Evolutionary conservation across 2,113 vertebrate genomes (phyloP).

Genomic region (Tetraodon nigroviridis): DNA sequence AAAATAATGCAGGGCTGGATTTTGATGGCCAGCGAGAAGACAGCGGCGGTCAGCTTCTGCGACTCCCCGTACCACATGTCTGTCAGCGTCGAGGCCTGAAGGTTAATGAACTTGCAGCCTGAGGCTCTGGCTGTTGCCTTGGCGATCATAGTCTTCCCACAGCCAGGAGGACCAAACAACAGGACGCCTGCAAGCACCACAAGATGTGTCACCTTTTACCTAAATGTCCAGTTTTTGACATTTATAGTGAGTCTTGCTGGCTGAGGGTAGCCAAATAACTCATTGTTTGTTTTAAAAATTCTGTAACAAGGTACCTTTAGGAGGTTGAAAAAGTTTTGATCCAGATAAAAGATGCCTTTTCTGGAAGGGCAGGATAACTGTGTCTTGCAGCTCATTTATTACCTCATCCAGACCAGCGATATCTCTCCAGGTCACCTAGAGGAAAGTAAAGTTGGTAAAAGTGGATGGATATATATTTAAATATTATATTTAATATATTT

Average conservation of each 20-base stretch:
- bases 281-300: neutral
- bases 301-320: constrained; percentile 66
- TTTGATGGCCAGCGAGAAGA: constrained; percentile 79
- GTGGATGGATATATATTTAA: neutral
- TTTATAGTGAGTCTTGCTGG: no score
- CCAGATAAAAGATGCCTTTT: constrained; percentile 72
- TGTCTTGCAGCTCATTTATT: constrained; percentile 75
- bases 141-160: constrained; percentile 80
- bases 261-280: no score
- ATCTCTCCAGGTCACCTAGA: constrained; percentile 76
- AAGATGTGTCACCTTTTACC: neutral
- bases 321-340: constrained; percentile 79
- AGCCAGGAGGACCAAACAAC: constrained; percentile 78
- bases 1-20: constrained; percentile 81
- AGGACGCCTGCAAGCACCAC: constrained; percentile 68
- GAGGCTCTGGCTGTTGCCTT: constrained; percentile 78
- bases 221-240: no score
- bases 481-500: neutral
- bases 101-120: constrained; percentile 79
- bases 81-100: constrained; percentile 77
- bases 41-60: constrained; percentile 78
- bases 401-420: constrained; percentile 78
- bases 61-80: constrained; percentile 83
- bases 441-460: neutral
- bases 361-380: constrained; percentile 78